These are phyloP conservation scores for Caenorhabditis remanei DNA, from an alignment of 1,140 invertebrate species.

Conservation along the genomic window DNA sequence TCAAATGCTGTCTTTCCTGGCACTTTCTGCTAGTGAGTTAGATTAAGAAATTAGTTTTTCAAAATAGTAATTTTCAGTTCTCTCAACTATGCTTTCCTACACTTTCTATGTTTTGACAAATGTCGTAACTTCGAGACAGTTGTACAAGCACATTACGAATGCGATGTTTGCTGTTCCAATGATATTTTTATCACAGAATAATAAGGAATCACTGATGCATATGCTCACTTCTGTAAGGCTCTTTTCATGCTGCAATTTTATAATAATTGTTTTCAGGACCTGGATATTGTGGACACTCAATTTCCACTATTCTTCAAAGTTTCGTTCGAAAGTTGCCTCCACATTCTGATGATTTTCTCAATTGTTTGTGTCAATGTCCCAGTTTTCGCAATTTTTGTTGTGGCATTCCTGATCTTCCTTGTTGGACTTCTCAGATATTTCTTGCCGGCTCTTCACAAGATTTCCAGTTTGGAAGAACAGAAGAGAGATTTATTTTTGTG, in stretches of 20 bases:
- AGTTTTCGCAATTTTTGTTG: conserved; percentile 30
- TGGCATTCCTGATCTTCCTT: conserved; percentile 19
- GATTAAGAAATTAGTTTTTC: not conserved
- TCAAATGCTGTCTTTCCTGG: conserved; percentile 6
- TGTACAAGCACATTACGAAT: conserved; percentile 37
- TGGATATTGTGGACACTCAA: conserved; percentile 37
- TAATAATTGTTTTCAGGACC: not conserved
- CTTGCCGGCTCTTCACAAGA: conserved; percentile 18
- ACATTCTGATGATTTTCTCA: conserved; percentile 39
- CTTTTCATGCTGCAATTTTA: not conserved
- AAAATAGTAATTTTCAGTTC: conserved; percentile 9
- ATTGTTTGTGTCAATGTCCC: conserved; percentile 37
- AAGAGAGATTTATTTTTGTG: not conserved
- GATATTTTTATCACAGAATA: conserved; percentile 24
- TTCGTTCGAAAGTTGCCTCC: conserved; percentile 30
- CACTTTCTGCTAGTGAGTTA: conserved; percentile 12
- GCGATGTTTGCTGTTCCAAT: conserved; percentile 33
- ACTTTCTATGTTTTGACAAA: conserved; percentile 22
- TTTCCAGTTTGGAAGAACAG: conserved; percentile 19
- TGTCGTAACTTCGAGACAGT: conserved; percentile 23
- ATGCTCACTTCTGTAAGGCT: conserved; percentile 13
- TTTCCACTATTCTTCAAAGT: conserved; percentile 36
- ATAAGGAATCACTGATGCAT: conserved; percentile 31
- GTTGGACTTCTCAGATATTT: conserved; percentile 46
- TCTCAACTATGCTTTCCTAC: conserved; percentile 6